Evolutionary conservation across 1,140 invertebrate species (phyloP).

Genomic region (Heliconius nattereri): DNA sequence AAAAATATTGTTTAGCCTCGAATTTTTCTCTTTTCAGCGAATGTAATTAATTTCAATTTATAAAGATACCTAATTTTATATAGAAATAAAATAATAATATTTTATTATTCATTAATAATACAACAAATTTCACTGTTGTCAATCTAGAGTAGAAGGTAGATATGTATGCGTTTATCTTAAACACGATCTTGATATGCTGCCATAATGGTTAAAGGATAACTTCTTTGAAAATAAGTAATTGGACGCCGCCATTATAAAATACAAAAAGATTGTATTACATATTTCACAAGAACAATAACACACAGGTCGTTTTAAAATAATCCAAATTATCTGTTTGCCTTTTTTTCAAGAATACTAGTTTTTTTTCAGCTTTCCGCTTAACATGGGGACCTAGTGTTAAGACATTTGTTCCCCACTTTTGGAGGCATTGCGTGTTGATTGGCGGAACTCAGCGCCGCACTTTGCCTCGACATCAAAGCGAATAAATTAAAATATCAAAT

Average conservation of each 20-base stretch:
- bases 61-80: background rate
- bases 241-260: slow-evolving; percentile 3
- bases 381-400: too few relatives aligned
- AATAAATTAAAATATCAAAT: too few relatives aligned
- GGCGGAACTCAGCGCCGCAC: too few relatives aligned
- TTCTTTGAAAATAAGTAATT: slow-evolving; percentile 21
- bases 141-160: background rate
- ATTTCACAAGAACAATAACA: background rate
- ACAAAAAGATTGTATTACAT: slow-evolving; percentile 22
- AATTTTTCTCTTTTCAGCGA: too few relatives aligned
- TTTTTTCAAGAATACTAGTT: too few relatives aligned
- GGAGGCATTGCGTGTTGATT: too few relatives aligned
- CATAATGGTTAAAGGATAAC: slow-evolving; percentile 24
- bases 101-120: background rate
- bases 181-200: slow-evolving; percentile 18
- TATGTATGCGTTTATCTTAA: slow-evolving; percentile 16
- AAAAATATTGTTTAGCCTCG: too few relatives aligned
- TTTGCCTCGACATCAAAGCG: too few relatives aligned
- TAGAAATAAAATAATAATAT: too few relatives aligned
- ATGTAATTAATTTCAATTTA: too few relatives aligned
- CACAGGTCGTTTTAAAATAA: slow-evolving; percentile 14
- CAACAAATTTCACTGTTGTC: background rate
- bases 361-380: too few relatives aligned
- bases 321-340: background rate
- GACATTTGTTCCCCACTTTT: too few relatives aligned